Evolutionary conservation across 2,797 vertebrate genomes (phyloP), one percentile per base, ranked within the genome.

Genomic region (Otus scops): DNA sequence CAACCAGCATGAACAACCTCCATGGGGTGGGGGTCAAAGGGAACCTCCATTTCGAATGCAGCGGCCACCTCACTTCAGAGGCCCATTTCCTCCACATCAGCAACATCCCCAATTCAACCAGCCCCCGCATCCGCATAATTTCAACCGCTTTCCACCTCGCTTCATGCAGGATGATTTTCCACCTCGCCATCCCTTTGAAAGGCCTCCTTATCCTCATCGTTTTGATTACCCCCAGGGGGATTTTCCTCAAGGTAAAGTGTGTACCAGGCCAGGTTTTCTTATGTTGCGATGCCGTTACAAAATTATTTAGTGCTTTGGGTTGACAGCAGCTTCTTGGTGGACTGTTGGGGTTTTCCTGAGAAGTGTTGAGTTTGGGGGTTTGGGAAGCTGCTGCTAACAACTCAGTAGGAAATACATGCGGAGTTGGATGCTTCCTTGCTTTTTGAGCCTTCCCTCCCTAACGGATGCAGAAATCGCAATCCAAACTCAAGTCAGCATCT

Each of bases 131-230:
- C 99, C 98, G 91, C 99, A 99, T 95, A 98, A 98, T 96, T 99
- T 99, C 88, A 99, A 99, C 89, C 99, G 99, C 93, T 99, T 99
- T 95, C 99, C 99, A 1, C 99, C 99, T 13, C 99, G 99, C 83
- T 99, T 99, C 96, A 99, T 99, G 99, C 99, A 99, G 97, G 99
- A 99, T 1, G 99, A 99, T 70, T 99, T 99, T 70, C 99, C 99
- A 34, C 99, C 99, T 2, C 98, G 99, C 64, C 99, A 99, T 97
- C 99, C 99, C 94, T 99, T 99, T 19, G 99, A 99, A 96, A 98
- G 99, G 77, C 99, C 99, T 1, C 99, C 99, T 1, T 99, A 99
- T 94, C 99, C 99, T 4, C 99, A 99, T 93, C 99, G 98, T 59
- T 99, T 99, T 51, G 99, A 99, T 97, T 99, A 99, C 74, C 98